phyloP scores from a whole-genome alignment of 1,140 invertebrate species.

The Matsumurasca onukii region DNA sequence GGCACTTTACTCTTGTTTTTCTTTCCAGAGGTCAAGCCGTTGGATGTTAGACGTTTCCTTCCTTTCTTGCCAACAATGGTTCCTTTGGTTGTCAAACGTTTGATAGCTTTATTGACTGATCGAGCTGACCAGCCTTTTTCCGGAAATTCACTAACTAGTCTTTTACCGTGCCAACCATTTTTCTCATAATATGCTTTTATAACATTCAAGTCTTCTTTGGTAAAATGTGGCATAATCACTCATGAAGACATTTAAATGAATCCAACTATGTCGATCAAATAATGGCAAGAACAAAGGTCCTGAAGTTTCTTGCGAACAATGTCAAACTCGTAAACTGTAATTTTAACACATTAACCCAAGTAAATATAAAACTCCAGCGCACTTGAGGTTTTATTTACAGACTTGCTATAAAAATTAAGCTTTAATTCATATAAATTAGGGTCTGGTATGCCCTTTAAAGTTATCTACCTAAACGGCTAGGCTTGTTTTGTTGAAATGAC shows the following conservation, averaged over 20 bases:
- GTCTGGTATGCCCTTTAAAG: too few species aligned
- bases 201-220: conserved; percentile 27
- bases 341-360: too few species aligned
- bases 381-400: too few species aligned
- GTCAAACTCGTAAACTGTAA: too few species aligned
- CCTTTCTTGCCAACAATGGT: conserved; percentile 28
- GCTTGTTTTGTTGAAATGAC: too few species aligned
- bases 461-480: too few species aligned
- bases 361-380: too few species aligned
- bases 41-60: conserved; percentile 1
- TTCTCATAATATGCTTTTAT: conserved; percentile 28
- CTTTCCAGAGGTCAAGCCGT: not conserved
- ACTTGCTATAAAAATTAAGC: too few species aligned
- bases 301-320: too few species aligned
- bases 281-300: too few species aligned
- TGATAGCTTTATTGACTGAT: conserved; percentile 26
- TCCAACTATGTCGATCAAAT: not conserved
- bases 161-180: conserved; percentile 27
- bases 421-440: too few species aligned
- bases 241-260: conserved; percentile 13
- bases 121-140: conserved; percentile 27
- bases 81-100: conserved; percentile 27
- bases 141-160: conserved; percentile 28
- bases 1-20: not conserved
- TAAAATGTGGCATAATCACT: conserved; percentile 32